Conservation (phyloP, 1,140 invertebrate species). For the Brachionus koreanus region DNA sequence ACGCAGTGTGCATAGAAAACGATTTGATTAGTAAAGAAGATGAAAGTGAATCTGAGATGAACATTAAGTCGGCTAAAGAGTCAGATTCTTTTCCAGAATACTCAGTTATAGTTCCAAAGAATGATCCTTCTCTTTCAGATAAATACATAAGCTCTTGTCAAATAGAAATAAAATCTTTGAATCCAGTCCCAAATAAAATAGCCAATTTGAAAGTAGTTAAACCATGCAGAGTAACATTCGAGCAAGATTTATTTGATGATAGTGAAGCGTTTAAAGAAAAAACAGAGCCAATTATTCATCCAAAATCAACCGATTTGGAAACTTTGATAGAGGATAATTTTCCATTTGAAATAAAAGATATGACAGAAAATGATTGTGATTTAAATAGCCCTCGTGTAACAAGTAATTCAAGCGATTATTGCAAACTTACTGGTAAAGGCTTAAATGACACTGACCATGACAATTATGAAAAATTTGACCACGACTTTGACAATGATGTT, state of each 20-base stretch:
- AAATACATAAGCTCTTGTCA: conserved; percentile 26
- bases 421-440: neutral
- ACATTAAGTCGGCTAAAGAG: neutral
- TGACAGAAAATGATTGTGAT: conserved; percentile 36
- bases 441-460: neutral
- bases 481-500: neutral
- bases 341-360: neutral
- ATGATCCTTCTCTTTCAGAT: neutral
- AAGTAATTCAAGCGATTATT: conserved; percentile 1
- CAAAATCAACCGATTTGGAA: conserved; percentile 14
- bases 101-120: neutral
- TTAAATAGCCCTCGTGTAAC: neutral
- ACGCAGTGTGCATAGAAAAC: conserved; percentile 16
- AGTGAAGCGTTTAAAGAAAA: neutral
- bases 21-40: neutral
- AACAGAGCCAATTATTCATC: neutral
- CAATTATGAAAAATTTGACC: conserved; percentile 1
- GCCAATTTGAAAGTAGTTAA: conserved; percentile 15
- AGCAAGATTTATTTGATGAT: neutral
- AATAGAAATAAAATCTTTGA: neutral
- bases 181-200: neutral
- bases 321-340: conserved; percentile 28
- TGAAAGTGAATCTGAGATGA: neutral
- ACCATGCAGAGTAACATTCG: neutral
- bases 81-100: neutral